phyloP scores from a whole-genome alignment of 2,797 vertebrate genomes.

The Acestrorhynchus altus region DNA sequence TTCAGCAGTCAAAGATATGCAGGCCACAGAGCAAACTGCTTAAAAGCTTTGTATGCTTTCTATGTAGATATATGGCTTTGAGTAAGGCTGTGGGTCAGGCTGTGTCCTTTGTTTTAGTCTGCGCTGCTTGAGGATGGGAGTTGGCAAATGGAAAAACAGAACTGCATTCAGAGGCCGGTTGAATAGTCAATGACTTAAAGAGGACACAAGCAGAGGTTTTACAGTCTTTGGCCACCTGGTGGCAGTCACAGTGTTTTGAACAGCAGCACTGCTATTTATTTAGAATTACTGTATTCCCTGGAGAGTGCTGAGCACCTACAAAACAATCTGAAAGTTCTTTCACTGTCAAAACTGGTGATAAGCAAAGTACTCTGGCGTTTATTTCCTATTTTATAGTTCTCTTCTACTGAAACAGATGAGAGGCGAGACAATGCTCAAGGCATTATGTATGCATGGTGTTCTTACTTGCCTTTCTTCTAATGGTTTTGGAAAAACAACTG shows the following conservation, averaged over 20 bases:
- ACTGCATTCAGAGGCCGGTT: slow-evolving; percentile 55
- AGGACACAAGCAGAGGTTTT: slow-evolving; percentile 15
- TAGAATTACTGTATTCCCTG: not conserved
- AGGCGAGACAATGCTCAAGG: not conserved
- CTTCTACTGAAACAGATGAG: not conserved
- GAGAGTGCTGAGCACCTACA: not conserved
- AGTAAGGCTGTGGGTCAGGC: slow-evolving; percentile 33
- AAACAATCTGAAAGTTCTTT: slow-evolving; percentile 13
- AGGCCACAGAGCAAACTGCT: slow-evolving; percentile 3
- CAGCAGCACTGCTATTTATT: not conserved
- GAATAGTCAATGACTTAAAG: slow-evolving; percentile 47
- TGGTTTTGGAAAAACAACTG: not conserved
- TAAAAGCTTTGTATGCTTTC: slow-evolving; percentile 31
- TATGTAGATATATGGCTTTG: slow-evolving; percentile 33
- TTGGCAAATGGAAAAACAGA: slow-evolving; percentile 53
- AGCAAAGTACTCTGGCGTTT: slow-evolving; percentile 5
- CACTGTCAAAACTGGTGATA: slow-evolving; percentile 27
- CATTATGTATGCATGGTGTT: not conserved
- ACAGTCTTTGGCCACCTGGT: slow-evolving; percentile 55
- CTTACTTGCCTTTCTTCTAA: not conserved
- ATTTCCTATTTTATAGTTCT: slow-evolving; percentile 17
- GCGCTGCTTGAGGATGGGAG: slow-evolving; percentile 44
- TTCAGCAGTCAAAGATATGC: slow-evolving; percentile 22
- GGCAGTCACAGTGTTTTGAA: slow-evolving; percentile 59
- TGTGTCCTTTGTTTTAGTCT: slow-evolving; percentile 45